Evolutionary conservation across 1,140 invertebrate species (phyloP).

Genomic region (Cyclina sinensis): DNA sequence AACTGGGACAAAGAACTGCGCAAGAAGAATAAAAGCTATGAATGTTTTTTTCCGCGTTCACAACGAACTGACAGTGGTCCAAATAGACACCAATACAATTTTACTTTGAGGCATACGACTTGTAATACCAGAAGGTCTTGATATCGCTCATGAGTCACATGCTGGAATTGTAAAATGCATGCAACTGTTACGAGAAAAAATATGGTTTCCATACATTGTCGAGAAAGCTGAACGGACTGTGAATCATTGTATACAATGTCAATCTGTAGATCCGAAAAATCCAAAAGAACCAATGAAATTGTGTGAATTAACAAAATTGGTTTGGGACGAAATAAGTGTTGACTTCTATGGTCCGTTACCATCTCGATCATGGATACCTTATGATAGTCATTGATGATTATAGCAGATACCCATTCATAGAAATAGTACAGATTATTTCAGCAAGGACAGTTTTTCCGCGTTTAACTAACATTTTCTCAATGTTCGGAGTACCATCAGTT

Average conservation of each 20-base stretch:
- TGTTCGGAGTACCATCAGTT: constrained; percentile 18
- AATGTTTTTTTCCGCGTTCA: too few relatives aligned
- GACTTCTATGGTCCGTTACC: constrained; percentile 75
- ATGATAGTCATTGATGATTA: neutral
- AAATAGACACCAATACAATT: neutral
- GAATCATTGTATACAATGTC: constrained; percentile 67
- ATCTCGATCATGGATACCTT: neutral
- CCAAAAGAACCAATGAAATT: constrained; percentile 70
- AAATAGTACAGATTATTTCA: neutral
- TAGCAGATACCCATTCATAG: neutral
- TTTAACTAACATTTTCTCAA: neutral
- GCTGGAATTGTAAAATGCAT: neutral
- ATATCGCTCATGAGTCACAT: neutral
- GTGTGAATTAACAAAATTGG: constrained; percentile 61
- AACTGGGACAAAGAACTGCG: neutral
- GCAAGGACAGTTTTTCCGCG: neutral
- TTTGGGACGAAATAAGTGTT: constrained; percentile 70
- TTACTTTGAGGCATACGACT: neutral
- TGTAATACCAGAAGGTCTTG: neutral
- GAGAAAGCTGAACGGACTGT: constrained; percentile 75
- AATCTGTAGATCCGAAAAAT: neutral
- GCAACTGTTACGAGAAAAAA: constrained; percentile 78
- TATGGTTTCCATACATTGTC: constrained; percentile 85
- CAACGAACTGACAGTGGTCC: neutral
- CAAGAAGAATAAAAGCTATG: too few relatives aligned